Conservation (phyloP, 2,113 vertebrate species). For the Aptenodytes forsteri region DNA sequence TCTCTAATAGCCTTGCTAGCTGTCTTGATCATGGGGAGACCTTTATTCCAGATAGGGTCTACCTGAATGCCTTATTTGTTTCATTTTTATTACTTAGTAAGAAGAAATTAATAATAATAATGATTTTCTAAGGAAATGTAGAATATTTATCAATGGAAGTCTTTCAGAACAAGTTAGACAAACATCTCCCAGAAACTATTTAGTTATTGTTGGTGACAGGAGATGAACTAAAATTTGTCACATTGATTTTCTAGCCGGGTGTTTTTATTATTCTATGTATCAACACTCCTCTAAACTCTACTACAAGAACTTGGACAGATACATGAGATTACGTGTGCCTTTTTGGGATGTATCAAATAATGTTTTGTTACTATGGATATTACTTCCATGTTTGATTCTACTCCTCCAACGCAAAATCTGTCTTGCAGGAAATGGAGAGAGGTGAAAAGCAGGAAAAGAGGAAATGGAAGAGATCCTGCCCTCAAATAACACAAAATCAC, state of each 20-base stretch:
- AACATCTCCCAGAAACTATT: background rate
- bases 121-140: background rate
- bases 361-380: background rate
- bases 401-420: background rate
- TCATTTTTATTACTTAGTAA: background rate
- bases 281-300: background rate
- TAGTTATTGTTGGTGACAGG: background rate
- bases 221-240: background rate
- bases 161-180: background rate
- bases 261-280: background rate
- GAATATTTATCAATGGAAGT: background rate
- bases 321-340: rapidly evolving
- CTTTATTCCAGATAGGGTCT: background rate
- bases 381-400: background rate
- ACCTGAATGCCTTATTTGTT: background rate
- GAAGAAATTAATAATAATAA: background rate
- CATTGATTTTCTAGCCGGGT: background rate
- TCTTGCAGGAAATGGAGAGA: background rate
- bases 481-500: background rate
- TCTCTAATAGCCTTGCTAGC: background rate
- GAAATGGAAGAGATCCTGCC: background rate
- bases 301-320: background rate
- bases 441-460: background rate
- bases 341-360: background rate
- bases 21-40: background rate